Evolutionary conservation across 2,113 vertebrate species (phyloP).

Genomic region (Sylvilagus bachmani): DNA sequence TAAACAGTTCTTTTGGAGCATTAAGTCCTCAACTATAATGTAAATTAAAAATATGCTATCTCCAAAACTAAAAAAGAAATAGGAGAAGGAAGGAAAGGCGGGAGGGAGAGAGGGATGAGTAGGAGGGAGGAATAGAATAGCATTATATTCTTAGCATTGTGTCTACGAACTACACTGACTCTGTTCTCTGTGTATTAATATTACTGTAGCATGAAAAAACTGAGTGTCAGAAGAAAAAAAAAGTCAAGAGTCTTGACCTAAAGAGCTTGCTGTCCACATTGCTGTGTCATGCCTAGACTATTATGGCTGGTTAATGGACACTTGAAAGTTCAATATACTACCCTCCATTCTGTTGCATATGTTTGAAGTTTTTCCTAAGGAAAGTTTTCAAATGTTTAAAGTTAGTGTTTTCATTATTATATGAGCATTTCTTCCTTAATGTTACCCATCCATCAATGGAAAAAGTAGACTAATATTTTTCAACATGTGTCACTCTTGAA

Average conservation of each 20-base stretch:
- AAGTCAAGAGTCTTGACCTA: background rate
- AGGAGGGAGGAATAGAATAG: no score
- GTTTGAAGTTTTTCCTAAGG: constrained; percentile 16
- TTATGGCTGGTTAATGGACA: background rate
- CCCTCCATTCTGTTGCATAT: background rate
- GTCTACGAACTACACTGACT: no score
- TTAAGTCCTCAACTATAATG: no score
- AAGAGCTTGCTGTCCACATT: background rate
- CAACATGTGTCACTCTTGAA: background rate
- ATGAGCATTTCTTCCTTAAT: background rate
- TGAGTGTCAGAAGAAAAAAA: no score
- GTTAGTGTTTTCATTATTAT: constrained; percentile 22
- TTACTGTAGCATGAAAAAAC: no score
- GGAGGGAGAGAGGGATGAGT: no score
- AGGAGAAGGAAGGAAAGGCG: no score
- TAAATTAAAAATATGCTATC: no score
- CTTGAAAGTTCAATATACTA: background rate
- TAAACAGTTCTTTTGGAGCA: constrained; percentile 22
- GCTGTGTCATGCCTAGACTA: background rate
- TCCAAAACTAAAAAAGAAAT: no score
- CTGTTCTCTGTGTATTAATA: no score
- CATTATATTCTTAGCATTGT: no score
- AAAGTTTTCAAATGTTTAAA: background rate
- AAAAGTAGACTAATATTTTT: background rate
- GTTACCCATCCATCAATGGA: background rate